Conservation (phyloP, 2,797 vertebrate species). For the Sebastes trivittatus region DNA sequence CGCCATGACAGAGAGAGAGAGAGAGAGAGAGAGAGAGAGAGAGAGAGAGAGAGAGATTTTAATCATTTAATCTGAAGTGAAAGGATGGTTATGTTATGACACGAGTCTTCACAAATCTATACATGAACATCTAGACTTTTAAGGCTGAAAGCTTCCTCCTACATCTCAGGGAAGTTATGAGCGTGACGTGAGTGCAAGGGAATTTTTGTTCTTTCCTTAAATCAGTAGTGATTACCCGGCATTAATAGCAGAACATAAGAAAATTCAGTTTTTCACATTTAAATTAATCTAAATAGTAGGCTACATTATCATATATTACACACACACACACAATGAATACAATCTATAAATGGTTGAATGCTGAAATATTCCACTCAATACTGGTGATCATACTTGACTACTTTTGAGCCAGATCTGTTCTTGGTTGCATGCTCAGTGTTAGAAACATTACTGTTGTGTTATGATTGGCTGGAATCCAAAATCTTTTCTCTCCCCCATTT, state of each 20-base stretch:
- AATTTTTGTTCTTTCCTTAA: background rate
- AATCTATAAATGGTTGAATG: background rate
- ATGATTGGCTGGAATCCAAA: too few relatives aligned
- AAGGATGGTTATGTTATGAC: conserved; percentile 40
- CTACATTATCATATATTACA: background rate
- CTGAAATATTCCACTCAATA: background rate
- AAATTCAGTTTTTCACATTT: background rate
- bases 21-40: background rate
- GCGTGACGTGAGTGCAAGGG: background rate
- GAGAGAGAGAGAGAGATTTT: conserved; percentile 2
- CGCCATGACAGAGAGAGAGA: background rate
- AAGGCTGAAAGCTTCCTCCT: background rate
- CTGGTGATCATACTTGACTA: background rate
- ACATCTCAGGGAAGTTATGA: background rate
- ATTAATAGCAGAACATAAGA: background rate
- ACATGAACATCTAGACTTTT: conserved; percentile 8
- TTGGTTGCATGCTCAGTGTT: background rate
- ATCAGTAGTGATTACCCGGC: too few relatives aligned
- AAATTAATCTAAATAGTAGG: background rate
- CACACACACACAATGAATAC: background rate
- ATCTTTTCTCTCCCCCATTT: too few relatives aligned
- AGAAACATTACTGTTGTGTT: background rate
- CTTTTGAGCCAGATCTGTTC: background rate
- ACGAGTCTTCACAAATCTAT: conserved; percentile 30
- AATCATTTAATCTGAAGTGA: conserved; percentile 60